Base-by-base conservation (phyloP, 2,888 invertebrate species). In the Chrysolina americana region DNA sequence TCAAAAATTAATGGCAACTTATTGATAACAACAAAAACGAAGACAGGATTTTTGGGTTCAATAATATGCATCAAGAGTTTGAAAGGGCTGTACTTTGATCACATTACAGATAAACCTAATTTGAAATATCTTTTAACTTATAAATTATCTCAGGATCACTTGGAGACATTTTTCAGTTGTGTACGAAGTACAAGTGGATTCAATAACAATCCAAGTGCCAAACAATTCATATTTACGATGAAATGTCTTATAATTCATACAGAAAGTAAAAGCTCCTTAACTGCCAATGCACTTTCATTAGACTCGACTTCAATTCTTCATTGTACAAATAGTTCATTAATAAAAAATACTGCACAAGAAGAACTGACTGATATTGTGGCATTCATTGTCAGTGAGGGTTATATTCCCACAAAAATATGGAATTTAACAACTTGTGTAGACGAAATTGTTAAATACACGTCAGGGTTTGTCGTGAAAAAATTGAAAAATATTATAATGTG, bases 31-130 rank as follows among this genome's bases (percentile, higher is more conserved):
- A 28, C 59, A 1, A 5, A 23, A n/a, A 73, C 74, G 53, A 77
- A 77, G 68, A 75, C 74, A 44, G 75, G 76, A 17, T 75, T 78
- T 72, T 47, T 73, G 41, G 77, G 77, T 1, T 71, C 76, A n/a
- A 17, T 64, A 17, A 41, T 64, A 17, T 41, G 17, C 41, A 64
- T 64, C 41, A 44, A 41, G 44, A 41, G 64, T 19, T 21, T 64
- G 4, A 41, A 64, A n/a, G 21, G 44, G 19, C 19, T 64, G 17
- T 41, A 41, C 17, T 9, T 17, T 19, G 19, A 19, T 15, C 23
- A 63, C 9, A 13, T 63, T 9, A 15, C n/a, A 36, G 19, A 64
- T 44, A 48, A 15, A 64, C 4, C n/a, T 15, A n/a, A 44, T 28
- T 65, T 76, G 50, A 71, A 71, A 19, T 76, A 64, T 68, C 11